Evolutionary conservation across 2,797 vertebrate species (phyloP), one percentile per base, ranked within the genome.

Genomic region (Poecilia wingei): DNA sequence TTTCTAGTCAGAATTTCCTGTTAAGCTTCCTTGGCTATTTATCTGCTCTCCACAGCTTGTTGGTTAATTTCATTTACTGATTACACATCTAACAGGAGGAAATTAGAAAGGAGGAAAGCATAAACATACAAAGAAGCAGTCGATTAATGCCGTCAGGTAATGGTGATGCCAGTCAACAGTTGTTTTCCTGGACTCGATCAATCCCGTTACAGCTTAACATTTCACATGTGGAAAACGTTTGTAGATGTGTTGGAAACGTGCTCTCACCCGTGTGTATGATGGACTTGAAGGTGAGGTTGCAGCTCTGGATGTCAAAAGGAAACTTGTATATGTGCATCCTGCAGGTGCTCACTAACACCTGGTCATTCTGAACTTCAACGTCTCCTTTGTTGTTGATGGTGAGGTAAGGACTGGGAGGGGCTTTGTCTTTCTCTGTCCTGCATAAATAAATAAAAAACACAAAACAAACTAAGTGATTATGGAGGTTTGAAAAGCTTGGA

Each of bases 291-390:
- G 93, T 83, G 57, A 95, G 89, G 82, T 71, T 91, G 85, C 94
- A 95, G 2, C 43, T 81, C 86, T 95, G 93, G 0, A 71, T 88
- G 88, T 95, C 94, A 0, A 94, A 95, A 71, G 94, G 94, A 71
- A 95, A 95, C 3, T 76, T 83, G 81, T 91, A 90, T 71, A 86
- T 82, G 6, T 91, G 83, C 93, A 94, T 92, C 80, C 79, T 89
- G 83, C 94, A 95, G 84, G 90, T 94, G 90, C 91, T 94, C 71
- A 92, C 86, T 46, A 94, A 77, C 51, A 91, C 90, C 76, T 84
- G 79, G 81, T 92, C 79, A 0, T 92, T 84, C 22, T 88, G 79
- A n/a, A 90, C 20, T 13, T 88, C 79, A 10, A 94, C 91, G 0
- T 74, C 69, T 0, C 93, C 94, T n/a, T 79, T n/a, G 22, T 71